Percentiles rank a stretch among this genome's conserved stretches.
phyloP scores from a whole-genome alignment of 1,140 invertebrate genomes.

The Magallana ariakensis region DNA sequence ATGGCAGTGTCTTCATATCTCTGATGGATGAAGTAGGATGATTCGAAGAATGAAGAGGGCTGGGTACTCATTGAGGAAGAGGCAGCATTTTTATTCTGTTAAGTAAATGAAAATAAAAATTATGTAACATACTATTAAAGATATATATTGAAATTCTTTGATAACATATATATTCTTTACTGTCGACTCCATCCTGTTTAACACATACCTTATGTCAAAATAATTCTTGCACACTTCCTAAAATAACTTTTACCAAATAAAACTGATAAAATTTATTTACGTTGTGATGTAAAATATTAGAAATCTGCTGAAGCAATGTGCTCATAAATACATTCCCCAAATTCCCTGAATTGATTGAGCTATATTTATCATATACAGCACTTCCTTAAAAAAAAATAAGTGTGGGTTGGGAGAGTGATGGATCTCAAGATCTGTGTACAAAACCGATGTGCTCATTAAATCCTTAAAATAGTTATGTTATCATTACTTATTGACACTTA shows the following conservation, averaged over 20 bases:
- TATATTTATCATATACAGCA: not conserved
- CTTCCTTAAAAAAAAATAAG: constrained; percentile 27
- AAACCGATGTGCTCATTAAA: too few species aligned
- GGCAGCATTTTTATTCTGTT: constrained; percentile 2
- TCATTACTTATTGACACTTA: too few species aligned
- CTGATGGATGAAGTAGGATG: constrained; percentile 75
- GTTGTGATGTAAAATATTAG: not conserved
- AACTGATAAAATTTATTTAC: not conserved
- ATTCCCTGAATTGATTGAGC: constrained; percentile 7
- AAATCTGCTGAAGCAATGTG: not conserved
- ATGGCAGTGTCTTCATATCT: constrained; percentile 79
- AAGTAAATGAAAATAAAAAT: not conserved
- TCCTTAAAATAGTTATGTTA: too few species aligned
- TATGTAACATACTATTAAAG: too few species aligned
- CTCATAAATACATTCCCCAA: constrained; percentile 1
- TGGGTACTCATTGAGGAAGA: constrained; percentile 61
- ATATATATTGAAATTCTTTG: too few species aligned
- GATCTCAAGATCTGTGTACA: not conserved
- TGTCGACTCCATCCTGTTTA: too few species aligned
- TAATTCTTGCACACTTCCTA: too few species aligned
- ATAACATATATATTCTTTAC: too few species aligned
- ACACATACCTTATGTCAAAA: too few species aligned
- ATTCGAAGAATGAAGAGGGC: constrained; percentile 67
- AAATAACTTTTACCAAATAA: too few species aligned
- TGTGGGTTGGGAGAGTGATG: not conserved